phyloP scores from a whole-genome alignment of 23 tunicate genomes.

The Ascidia mentula region DNA sequence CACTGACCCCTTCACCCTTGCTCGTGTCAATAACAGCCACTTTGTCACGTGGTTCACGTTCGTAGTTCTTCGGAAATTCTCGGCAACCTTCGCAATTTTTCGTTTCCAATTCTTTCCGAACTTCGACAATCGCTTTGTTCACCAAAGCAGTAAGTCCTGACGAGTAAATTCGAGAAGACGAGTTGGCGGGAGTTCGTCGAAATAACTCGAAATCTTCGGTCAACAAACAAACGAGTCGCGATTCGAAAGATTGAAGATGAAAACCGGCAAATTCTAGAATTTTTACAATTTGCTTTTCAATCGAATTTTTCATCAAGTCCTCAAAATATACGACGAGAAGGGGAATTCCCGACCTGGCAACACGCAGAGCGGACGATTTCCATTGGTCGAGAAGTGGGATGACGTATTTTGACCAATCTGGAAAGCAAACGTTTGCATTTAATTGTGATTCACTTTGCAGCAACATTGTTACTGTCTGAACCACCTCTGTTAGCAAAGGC shows the following conservation, averaged over 20 bases:
- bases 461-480: not conserved
- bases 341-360: not conserved
- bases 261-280: not conserved
- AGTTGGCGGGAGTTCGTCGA: not conserved
- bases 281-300: not conserved
- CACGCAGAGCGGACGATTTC: constrained; percentile 7
- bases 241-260: not conserved
- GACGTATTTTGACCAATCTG: constrained; percentile 36
- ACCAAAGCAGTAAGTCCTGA: not conserved
- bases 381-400: constrained; percentile 15
- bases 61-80: not conserved
- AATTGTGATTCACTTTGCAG: too few species aligned
- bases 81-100: not conserved
- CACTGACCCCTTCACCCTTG: not conserved
- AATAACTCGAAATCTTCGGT: not conserved
- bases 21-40: not conserved
- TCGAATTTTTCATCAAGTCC: not conserved
- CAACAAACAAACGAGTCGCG: not conserved
- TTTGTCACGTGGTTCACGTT: not conserved
- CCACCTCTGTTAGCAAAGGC: not conserved
- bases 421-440: not conserved
- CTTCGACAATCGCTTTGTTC: constrained; percentile 5
- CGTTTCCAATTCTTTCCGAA: not conserved
- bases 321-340: constrained; percentile 24
- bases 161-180: not conserved